Base-by-base conservation (phyloP, 1,140 invertebrate species). In the Eubasilissa regina region DNA sequence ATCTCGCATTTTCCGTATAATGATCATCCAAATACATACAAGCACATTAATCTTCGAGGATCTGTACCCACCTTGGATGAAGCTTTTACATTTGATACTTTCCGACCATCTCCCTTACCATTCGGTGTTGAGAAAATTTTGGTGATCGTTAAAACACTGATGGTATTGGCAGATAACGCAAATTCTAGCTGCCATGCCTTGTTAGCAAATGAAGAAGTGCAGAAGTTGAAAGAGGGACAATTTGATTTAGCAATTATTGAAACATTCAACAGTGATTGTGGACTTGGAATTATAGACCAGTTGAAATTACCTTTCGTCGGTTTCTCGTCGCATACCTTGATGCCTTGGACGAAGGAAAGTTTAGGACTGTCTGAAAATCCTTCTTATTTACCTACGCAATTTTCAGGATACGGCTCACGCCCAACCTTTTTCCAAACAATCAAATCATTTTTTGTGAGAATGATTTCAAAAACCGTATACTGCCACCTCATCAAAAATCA, bases 1-100 rank as follows among this genome's bases (percentile, higher is more conserved):
- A 85, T 95, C 15, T 93, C 91, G 10, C 89, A 91, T 77, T 93
- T 93, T 80, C 91, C 92, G 11, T 6, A 51, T 44, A 83, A 87
- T 75, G 84, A 87, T 80, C 85, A 89, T 7, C 74, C 90, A 0
- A 81, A 86, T 6, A 93, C 91, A 80, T 94, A 92, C 78, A 87
- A 86, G 25, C 92, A 93, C 78, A 90, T 92, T 43, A 89, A 85
- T 58, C 79, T 93, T 7, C 81, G 84, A 0, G 85, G 85, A 13
- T 84, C 83, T 15, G 85, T 84, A 13, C 84, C 85, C 48, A 80
- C 84, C 19, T 73, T 78, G 77, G 10, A 78, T 21, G 68, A 48
- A 13, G 48, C 48, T 11, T 68, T 81, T 10, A 45, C 35, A 21
- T 84, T 86, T n/a, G 58, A 84, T 9, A 77, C 81, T 17, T 35